A percentile compares a stretch with the other conserved stretches of the same genome.
Evolutionary conservation across 2,888 invertebrate genomes (phyloP).

Genomic region (Ferrisia virgata): DNA sequence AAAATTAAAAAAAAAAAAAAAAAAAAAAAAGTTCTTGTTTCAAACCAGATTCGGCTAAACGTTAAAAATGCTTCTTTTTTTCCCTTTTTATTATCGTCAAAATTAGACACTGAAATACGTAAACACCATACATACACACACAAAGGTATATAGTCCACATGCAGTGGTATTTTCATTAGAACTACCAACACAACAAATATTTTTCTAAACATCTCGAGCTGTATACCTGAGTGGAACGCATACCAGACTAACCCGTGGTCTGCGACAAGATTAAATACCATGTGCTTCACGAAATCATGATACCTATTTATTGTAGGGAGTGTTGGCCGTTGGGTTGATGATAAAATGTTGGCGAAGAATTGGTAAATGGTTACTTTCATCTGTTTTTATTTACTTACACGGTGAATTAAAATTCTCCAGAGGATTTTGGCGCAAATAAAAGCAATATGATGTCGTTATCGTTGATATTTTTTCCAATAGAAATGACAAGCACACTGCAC

Average conservation of each 20-base stretch:
- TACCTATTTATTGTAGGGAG: background rate
- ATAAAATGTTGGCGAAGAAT: conserved; percentile 21
- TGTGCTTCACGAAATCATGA: conserved; percentile 12
- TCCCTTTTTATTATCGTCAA: background rate
- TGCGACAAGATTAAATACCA: conserved; percentile 24
- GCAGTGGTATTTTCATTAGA: background rate
- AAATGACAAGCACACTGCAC: too few relatives aligned
- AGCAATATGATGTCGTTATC: too few relatives aligned
- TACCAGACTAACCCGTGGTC: background rate
- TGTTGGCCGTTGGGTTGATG: background rate
- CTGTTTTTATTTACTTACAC: background rate
- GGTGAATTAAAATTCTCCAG: background rate
- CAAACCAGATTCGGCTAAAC: background rate
- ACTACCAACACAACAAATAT: conserved; percentile 25
- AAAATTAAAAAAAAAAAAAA: too few relatives aligned
- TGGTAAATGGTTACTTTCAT: background rate
- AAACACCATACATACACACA: background rate
- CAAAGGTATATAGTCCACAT: background rate
- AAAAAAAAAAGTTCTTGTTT: background rate
- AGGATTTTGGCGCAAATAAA: too few relatives aligned
- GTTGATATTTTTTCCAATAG: background rate
- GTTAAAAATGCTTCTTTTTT: background rate
- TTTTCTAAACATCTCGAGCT: background rate
- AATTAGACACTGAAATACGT: background rate
- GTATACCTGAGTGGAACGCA: background rate